Base-by-base conservation (phyloP, 2,888 invertebrate genomes). In the Phania funesta region DNA sequence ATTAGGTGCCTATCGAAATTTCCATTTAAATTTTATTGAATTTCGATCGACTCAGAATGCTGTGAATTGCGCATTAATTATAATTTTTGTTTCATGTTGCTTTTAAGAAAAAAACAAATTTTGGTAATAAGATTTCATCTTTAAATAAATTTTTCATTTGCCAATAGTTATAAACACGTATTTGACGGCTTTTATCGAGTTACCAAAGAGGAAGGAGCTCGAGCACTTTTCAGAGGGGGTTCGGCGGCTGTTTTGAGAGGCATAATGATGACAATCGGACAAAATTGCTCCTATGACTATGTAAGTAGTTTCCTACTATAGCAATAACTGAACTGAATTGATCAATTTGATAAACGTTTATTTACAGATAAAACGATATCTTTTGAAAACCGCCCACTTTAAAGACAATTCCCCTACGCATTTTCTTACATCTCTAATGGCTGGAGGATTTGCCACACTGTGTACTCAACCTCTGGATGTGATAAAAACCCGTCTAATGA, bases 381-480 rank as follows among this genome's bases (percentile, higher is more conserved):
- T 99, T n/a, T 89, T 99, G 7, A 86, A 90, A 16, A 93, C 94
- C 6, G 92, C 93, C 1, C 93, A 94, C 85, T 97, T 98, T 87
- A 87, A 93, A 0, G 98, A 98, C 88, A 96, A 96, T 91, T 93
- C 96, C 48, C 89, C 92, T 1, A 97, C 97, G 0, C 99, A 99
- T 91, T 95, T 99, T 85, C 91, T 95, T 0, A 94, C 97, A 13
- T 98, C 98, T 91, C 92, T 97, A 77, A 91, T 93, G 58, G 97
- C 98, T 91, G 95, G 95, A 92, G 84, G 86, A 5, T 82, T 87
- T 11, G 90, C 88, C 3, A 90, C 90, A 11, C 84, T 85, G 0
- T 91, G 99, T 86, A 99, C 99, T 0, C 99, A 99, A 91, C 99
- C 99, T 1, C 92, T 99, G 73, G 99, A 99, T 91, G 99, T 99